Conservation (phyloP, 1,140 invertebrate genomes). For the Lepidostoma basale region DNA sequence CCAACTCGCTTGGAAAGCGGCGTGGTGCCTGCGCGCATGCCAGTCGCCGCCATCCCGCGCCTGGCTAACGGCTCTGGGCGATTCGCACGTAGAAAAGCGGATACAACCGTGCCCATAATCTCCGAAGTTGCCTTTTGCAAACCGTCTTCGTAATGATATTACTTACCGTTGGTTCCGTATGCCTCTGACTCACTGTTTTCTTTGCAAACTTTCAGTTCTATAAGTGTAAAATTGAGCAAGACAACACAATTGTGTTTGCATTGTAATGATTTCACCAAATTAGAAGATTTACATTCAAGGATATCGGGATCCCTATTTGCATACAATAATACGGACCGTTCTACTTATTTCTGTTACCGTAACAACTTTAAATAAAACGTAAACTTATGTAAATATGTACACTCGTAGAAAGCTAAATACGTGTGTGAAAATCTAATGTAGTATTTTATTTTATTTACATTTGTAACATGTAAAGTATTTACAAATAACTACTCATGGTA, state of each 20-base stretch:
- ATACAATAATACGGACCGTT: background rate
- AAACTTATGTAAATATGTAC: too few species aligned
- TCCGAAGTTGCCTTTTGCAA: constrained; percentile 25
- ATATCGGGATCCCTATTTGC: background rate
- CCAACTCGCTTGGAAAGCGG: too few species aligned
- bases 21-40: too few species aligned
- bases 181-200: constrained; percentile 5
- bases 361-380: background rate
- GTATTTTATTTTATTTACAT: too few species aligned
- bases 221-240: background rate
- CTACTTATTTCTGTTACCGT: background rate
- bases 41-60: too few species aligned
- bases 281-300: background rate
- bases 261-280: background rate
- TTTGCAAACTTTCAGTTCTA: too few species aligned
- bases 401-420: too few species aligned
- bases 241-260: background rate
- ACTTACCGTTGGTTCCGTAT: background rate
- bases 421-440: too few species aligned
- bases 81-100: constrained; percentile 37
- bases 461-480: too few species aligned
- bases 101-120: constrained; percentile 18
- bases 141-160: background rate
- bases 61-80: constrained; percentile 12
- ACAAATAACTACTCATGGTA: too few species aligned